Evolutionary conservation across 37 sponge, comb jelly and placozoan genomes (phyloP), one percentile per base, ranked within the genome.

Genomic region (Spongilla lacustris): DNA sequence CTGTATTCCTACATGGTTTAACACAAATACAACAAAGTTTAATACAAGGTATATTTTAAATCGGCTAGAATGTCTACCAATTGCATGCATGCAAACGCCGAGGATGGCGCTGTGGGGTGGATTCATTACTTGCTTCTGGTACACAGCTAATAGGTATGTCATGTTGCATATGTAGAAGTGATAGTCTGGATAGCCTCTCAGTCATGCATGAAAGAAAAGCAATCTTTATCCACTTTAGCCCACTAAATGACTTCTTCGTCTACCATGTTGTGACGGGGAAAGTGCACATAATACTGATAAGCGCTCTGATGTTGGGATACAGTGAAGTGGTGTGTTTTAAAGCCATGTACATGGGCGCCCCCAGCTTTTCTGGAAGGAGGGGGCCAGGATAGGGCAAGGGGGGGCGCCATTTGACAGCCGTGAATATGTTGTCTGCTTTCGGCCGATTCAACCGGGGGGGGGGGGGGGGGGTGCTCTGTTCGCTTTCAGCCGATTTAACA

Each of bases 181-280:
- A 46, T 24, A 84, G 68, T 24, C 68, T 76, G 33, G 85, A 28
- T 67, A 85, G 49, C 21, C 86, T 3, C 24, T 77, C 46, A 36
- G 71, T 69, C 79, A 78, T 69, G 21, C n/a, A 28, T 14, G 76
- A 75, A 32, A 67, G 67, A 34, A 88, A 50, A 24, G 71, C n/a
- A 67, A 82, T 75, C 77, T 88, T 88, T 21, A 88, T 81, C 36
- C 88, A 30, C 70, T 81, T 71, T n/a, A 86, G 80, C 28, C 66
- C 79, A 78, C 86, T 86, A 31, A 86, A 86, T 4, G 86, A 86
- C 69, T 79, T 77, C 27, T 78, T 73, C 26, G 86, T 79, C 0
- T 72, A 76, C 25, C 79, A 78, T 38, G 79, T 36, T 27, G 80
- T 50, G 27, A 79, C 82, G 28, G 82, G 82, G 23, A 81, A 27